Conservation (phyloP, 2,113 vertebrate species). For the Copsychus sechellarum region DNA sequence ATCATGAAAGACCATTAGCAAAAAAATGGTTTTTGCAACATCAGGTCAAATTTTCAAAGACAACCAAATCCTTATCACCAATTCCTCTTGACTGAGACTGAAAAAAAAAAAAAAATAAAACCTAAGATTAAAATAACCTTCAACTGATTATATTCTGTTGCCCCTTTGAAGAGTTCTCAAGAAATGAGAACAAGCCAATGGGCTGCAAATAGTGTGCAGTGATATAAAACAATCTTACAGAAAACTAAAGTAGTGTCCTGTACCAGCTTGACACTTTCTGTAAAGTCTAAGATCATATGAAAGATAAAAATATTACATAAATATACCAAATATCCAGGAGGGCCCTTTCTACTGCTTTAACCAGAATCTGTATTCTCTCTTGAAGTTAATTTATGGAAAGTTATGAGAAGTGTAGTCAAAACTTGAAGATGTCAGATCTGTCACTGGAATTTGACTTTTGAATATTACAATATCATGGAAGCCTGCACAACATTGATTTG, state of each 20-base stretch:
- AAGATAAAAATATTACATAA: background rate
- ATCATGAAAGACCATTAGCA: background rate
- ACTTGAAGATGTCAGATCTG: slow-evolving; percentile 4
- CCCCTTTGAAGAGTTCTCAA: background rate
- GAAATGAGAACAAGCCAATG: background rate
- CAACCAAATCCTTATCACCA: background rate
- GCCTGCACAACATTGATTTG: background rate
- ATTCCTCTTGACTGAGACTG: background rate
- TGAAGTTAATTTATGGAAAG: slow-evolving; percentile 5
- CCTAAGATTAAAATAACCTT: background rate
- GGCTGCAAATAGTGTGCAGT: background rate
- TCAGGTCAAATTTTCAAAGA: background rate
- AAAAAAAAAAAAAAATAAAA: background rate
- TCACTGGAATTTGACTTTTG: slow-evolving; percentile 19
- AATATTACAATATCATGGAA: background rate
- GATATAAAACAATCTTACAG: background rate
- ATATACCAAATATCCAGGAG: background rate
- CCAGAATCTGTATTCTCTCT: background rate
- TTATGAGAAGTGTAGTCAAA: background rate
- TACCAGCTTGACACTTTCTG: background rate
- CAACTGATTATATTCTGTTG: background rate
- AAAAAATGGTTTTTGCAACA: background rate
- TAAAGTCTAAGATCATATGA: background rate
- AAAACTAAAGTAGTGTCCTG: slow-evolving; percentile 17
- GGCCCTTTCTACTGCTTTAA: background rate